phyloP scores from a whole-genome alignment of 2,113 vertebrate species.

The Channa argus region DNA sequence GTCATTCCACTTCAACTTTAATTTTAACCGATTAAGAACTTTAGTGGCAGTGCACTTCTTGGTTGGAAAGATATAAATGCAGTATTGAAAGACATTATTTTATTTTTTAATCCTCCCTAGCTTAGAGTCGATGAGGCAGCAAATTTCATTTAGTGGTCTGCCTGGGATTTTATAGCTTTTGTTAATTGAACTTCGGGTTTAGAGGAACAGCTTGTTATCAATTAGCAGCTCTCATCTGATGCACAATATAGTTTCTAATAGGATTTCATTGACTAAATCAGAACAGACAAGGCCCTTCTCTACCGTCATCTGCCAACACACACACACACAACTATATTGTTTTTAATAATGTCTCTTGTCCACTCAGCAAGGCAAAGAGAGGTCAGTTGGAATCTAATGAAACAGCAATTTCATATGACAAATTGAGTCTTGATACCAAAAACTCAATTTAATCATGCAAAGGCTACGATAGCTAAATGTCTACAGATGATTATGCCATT shows the following conservation, averaged over 20 bases:
- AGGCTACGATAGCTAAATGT: conserved; percentile 47
- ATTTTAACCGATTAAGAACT: no score
- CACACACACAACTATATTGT: conserved; percentile 15
- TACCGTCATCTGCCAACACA: not conserved
- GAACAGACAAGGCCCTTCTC: conserved; percentile 28
- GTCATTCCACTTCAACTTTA: no score
- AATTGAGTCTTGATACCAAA: conserved; percentile 62
- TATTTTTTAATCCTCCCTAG: conserved; percentile 18
- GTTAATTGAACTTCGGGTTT: conserved; percentile 32
- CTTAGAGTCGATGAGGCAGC: conserved; percentile 16
- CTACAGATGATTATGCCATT: conserved; percentile 60
- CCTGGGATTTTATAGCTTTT: conserved; percentile 17
- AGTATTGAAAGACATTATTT: not conserved
- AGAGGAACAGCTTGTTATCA: conserved; percentile 45
- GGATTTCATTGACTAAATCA: conserved; percentile 33
- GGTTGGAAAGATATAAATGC: not conserved
- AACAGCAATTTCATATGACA: conserved; percentile 61
- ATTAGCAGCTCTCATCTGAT: conserved; percentile 24
- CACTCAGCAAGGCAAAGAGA: conserved; percentile 36
- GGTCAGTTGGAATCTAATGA: conserved; percentile 70
- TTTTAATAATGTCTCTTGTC: conserved; percentile 31
- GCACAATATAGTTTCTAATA: conserved; percentile 22
- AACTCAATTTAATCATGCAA: conserved; percentile 59
- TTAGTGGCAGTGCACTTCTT: no score
- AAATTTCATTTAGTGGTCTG: conserved; percentile 28